These are phyloP conservation scores for Drosophila paranaensis DNA, from an alignment of 2,888 invertebrate genomes.

Conservation along the genomic window DNA sequence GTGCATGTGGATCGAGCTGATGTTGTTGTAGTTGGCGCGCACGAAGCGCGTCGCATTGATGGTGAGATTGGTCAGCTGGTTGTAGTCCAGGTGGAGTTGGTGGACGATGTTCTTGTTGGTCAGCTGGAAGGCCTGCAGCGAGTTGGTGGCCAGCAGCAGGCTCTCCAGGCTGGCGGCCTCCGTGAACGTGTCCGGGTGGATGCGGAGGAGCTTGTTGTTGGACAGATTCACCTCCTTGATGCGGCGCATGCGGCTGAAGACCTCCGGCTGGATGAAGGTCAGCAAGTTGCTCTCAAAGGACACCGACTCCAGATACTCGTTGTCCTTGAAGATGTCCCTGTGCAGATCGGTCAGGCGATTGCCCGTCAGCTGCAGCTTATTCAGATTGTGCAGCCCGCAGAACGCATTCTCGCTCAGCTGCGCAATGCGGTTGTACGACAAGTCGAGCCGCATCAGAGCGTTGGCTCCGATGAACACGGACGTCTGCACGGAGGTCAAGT, in stretches of 20 bases:
- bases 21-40: slow-evolving; percentile 81
- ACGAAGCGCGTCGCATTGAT: slow-evolving; percentile 81
- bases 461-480: slow-evolving; percentile 83
- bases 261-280: slow-evolving; percentile 77
- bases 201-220: slow-evolving; percentile 71
- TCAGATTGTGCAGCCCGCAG: slow-evolving; percentile 78
- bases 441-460: slow-evolving; percentile 79
- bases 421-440: slow-evolving; percentile 79
- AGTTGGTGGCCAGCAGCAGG: slow-evolving; percentile 74
- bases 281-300: slow-evolving; percentile 81
- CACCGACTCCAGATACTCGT: slow-evolving; percentile 79
- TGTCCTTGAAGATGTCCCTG: slow-evolving; percentile 81
- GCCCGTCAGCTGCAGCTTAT: slow-evolving; percentile 80
- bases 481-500: slow-evolving; percentile 80
- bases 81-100: slow-evolving; percentile 80
- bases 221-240: slow-evolving; percentile 82
- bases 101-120: slow-evolving; percentile 76
- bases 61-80: slow-evolving; percentile 74
- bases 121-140: slow-evolving; percentile 70
- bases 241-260: slow-evolving; percentile 80
- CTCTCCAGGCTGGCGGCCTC: slow-evolving; percentile 79
- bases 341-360: slow-evolving; percentile 76
- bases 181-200: slow-evolving; percentile 83
- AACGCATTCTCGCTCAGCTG: slow-evolving; percentile 81
- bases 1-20: slow-evolving; percentile 68